A percentile compares a stretch with the other conserved stretches of the same genome.
Conservation (phyloP, 1,140 invertebrate genomes). For the Sitophilus oryzae region DNA sequence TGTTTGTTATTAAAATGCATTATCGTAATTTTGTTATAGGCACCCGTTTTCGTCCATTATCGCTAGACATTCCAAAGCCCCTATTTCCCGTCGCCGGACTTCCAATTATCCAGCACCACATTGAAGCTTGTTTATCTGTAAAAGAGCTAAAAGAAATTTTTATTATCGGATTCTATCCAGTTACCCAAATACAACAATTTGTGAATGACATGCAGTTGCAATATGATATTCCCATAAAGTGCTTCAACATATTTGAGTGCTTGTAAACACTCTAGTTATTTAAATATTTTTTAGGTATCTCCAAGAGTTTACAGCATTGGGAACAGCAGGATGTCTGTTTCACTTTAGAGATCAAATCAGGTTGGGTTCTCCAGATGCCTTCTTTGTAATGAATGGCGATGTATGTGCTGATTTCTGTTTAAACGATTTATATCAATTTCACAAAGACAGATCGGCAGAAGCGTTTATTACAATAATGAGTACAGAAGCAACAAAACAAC, state of each 20-base stretch:
- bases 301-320: constrained; percentile 90
- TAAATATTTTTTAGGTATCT: constrained; percentile 61
- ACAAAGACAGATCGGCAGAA: constrained; percentile 47
- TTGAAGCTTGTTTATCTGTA: constrained; percentile 84
- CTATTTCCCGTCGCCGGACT: constrained; percentile 94
- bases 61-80: constrained; percentile 93
- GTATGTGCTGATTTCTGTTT: constrained; percentile 96
- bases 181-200: constrained; percentile 77
- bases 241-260: constrained; percentile 28
- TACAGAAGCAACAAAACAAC: constrained; percentile 86
- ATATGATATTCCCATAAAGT: constrained; percentile 80
- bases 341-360: constrained; percentile 96
- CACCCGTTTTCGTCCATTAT: constrained; percentile 93
- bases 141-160: constrained; percentile 83
- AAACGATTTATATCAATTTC: constrained; percentile 78
- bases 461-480: constrained; percentile 60
- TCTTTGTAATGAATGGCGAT: constrained; percentile 97
- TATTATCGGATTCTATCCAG: constrained; percentile 87
- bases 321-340: constrained; percentile 95
- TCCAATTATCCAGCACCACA: constrained; percentile 93
- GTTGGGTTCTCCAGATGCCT: constrained; percentile 79
- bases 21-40: constrained; percentile 53
- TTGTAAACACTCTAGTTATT: background rate
- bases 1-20: background rate
- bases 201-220: constrained; percentile 75